Percentiles rank a stretch among this genome's conserved stretches.
phyloP scores from a whole-genome alignment of 1,140 invertebrate species.

The Chironomus striatipennis region DNA sequence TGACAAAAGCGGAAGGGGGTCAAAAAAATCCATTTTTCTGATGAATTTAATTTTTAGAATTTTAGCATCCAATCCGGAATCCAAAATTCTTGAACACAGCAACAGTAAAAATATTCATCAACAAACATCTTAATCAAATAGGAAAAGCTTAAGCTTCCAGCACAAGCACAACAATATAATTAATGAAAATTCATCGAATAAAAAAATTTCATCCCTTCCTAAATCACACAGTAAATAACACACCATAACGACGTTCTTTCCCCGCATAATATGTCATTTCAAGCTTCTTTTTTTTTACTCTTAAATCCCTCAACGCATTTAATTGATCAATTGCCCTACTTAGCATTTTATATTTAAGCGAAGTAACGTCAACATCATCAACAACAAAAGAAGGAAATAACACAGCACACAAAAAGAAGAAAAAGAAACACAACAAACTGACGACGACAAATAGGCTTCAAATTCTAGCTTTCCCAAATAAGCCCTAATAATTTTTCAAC shows the following conservation, averaged over 20 bases:
- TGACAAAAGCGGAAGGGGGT: too few species aligned
- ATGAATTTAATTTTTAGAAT: too few species aligned
- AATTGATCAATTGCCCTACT: constrained; percentile 2
- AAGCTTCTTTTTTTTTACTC: background rate
- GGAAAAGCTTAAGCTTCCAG: background rate
- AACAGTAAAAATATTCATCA: too few species aligned
- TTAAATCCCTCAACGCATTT: background rate
- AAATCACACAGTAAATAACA: background rate
- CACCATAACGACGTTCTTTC: background rate
- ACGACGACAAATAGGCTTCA: background rate
- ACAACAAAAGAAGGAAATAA: background rate
- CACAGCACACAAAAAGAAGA: too few species aligned
- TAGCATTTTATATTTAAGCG: constrained; percentile 7
- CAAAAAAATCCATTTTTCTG: too few species aligned
- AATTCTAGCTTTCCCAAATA: background rate
- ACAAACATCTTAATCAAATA: too few species aligned
- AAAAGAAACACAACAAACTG: background rate
- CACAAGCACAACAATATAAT: background rate
- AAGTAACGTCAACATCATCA: background rate
- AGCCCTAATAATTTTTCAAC: constrained; percentile 13
- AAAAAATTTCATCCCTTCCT: background rate
- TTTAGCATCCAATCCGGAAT: too few species aligned
- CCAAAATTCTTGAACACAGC: too few species aligned
- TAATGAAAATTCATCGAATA: background rate
- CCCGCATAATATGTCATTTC: constrained; percentile 7